These are phyloP conservation scores for Sebastes ruberrimus DNA, from an alignment of 2,797 vertebrate genomes.

Conservation along the genomic window DNA sequence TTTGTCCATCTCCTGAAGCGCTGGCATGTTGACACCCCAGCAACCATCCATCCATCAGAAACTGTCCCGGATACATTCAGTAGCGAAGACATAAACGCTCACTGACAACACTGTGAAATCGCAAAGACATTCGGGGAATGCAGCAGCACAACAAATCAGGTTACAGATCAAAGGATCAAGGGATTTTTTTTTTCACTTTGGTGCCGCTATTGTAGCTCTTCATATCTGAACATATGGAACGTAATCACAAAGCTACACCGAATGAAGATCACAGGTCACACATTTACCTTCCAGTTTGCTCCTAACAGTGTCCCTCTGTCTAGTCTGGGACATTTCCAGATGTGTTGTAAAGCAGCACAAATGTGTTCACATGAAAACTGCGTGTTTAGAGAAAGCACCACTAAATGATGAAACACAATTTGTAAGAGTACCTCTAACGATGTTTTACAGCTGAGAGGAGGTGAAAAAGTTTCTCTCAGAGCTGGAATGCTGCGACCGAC, in stretches of 20 bases:
- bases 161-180: background rate
- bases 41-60: slow-evolving; percentile 32
- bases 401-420: background rate
- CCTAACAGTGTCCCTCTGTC: slow-evolving; percentile 17
- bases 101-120: background rate
- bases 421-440: background rate
- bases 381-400: background rate
- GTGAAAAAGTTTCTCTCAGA: background rate
- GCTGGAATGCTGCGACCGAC: background rate
- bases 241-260: background rate
- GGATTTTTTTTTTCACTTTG: background rate
- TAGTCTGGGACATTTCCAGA: background rate
- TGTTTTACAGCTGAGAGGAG: background rate
- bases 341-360: slow-evolving; percentile 8
- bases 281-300: background rate
- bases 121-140: slow-evolving; percentile 31
- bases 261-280: background rate
- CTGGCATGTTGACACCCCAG: slow-evolving; percentile 17
- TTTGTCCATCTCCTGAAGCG: slow-evolving; percentile 18
- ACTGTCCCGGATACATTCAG: background rate
- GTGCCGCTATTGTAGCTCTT: background rate
- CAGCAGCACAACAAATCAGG: slow-evolving; percentile 23
- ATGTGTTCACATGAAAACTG: background rate
- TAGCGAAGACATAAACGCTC: background rate
- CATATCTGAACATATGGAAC: background rate